phyloP scores from a whole-genome alignment of 2,888 invertebrate species.

The Octodonta nipae region DNA sequence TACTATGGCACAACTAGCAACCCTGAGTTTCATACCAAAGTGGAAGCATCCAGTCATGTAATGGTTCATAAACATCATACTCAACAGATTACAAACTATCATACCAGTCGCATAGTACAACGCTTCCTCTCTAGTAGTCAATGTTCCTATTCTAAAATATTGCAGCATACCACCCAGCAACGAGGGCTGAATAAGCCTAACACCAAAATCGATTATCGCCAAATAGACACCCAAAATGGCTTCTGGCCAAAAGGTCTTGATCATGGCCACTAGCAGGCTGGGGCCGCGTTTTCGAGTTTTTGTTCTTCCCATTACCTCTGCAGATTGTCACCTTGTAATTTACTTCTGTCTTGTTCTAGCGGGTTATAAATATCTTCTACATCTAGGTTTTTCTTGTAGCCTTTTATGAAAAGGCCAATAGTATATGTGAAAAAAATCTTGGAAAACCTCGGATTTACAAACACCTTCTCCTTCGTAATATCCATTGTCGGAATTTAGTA shows the following conservation, averaged over 20 bases:
- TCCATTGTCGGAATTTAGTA: no score
- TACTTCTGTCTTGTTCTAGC: conserved; percentile 53
- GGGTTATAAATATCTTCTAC: conserved; percentile 62
- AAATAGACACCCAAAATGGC: conserved; percentile 44
- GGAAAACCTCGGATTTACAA: no score
- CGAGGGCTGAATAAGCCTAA: conserved; percentile 50
- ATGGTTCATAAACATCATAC: conserved; percentile 8
- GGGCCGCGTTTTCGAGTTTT: no score
- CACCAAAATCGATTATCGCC: conserved; percentile 45
- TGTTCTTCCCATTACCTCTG: no score
- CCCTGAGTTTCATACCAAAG: conserved; percentile 67
- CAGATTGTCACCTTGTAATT: conserved; percentile 48
- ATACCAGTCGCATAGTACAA: conserved; percentile 7
- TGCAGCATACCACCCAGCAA: conserved; percentile 46
- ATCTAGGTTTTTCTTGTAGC: conserved; percentile 54
- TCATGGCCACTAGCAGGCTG: conserved; percentile 49
- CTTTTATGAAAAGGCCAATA: conserved; percentile 35
- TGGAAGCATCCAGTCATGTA: conserved; percentile 37
- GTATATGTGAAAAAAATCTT: conserved; percentile 31
- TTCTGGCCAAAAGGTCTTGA: conserved; percentile 51
- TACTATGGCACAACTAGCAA: conserved; percentile 69
- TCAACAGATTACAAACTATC: conserved; percentile 4
- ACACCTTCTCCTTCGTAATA: no score
- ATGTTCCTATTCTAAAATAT: conserved; percentile 9
- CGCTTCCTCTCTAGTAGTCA: conserved; percentile 7